These are phyloP conservation scores for Aphyosemion australe DNA, from an alignment of 2,113 vertebrate species.

Conservation along the genomic window DNA sequence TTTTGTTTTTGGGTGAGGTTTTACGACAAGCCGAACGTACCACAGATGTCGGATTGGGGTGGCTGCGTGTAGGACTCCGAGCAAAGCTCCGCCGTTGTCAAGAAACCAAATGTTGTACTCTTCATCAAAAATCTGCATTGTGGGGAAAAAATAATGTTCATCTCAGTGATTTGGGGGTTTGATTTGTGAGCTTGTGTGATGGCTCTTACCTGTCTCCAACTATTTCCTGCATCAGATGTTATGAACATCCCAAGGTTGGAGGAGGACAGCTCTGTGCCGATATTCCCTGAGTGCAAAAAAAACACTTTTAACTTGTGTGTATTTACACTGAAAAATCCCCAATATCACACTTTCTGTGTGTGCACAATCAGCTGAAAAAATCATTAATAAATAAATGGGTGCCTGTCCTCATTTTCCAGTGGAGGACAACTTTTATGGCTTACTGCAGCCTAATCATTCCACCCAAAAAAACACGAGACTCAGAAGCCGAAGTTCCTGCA, in stretches of 20 bases:
- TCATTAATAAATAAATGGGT: constrained; percentile 28
- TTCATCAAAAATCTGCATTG: constrained; percentile 91
- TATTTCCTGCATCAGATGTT: constrained; percentile 94
- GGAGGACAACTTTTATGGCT: constrained; percentile 34
- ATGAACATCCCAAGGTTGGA: constrained; percentile 89
- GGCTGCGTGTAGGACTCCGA: constrained; percentile 89
- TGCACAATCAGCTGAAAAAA: constrained; percentile 34
- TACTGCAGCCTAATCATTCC: constrained; percentile 29
- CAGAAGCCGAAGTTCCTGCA: constrained; percentile 20
- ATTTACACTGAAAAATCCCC: constrained; percentile 52
- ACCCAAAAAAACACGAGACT: constrained; percentile 35
- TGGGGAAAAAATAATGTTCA: constrained; percentile 6
- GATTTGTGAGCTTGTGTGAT: neutral
- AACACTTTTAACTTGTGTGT: constrained; percentile 11
- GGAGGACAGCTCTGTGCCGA: constrained; percentile 89
- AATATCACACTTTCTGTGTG: constrained; percentile 11
- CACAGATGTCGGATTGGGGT: constrained; percentile 89
- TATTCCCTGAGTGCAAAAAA: constrained; percentile 83
- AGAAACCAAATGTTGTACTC: constrained; percentile 95
- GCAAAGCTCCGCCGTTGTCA: constrained; percentile 92
- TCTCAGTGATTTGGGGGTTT: neutral
- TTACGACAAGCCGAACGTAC: constrained; percentile 72
- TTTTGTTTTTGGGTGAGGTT: neutral
- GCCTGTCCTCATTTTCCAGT: constrained; percentile 30
- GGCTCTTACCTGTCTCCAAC: constrained; percentile 92